These are phyloP conservation scores for Bufo bufo DNA, from an alignment of 2,113 vertebrate species.

Conservation along the genomic window DNA sequence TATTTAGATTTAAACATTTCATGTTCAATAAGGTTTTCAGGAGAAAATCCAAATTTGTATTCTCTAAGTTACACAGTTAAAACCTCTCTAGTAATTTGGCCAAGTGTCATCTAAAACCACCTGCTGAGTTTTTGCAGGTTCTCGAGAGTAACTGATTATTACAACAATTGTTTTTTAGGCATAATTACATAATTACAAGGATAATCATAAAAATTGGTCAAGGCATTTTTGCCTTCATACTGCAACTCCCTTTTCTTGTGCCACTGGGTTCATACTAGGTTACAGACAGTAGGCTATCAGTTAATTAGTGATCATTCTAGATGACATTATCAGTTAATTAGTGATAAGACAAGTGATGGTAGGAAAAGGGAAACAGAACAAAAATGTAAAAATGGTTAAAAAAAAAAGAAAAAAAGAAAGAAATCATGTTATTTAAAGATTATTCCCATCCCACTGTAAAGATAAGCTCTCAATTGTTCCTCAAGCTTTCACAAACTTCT, in stretches of 20 bases:
- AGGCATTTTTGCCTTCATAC: neutral
- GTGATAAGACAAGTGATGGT: neutral
- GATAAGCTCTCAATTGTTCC: too few relatives aligned
- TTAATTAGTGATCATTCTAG: neutral
- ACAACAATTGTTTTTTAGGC: neutral
- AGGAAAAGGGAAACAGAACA: neutral
- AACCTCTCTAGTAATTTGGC: neutral
- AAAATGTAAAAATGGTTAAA: neutral
- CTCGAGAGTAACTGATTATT: neutral
- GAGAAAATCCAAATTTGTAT: neutral
- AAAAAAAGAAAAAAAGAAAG: too few relatives aligned
- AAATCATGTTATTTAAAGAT: too few relatives aligned
- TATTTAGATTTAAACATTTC: neutral
- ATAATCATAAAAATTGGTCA: neutral
- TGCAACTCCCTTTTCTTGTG: neutral
- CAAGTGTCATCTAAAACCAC: neutral
- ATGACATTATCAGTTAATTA: constrained; percentile 1
- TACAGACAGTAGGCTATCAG: neutral
- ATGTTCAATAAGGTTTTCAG: neutral
- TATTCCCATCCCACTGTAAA: too few relatives aligned
- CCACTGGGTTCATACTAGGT: neutral
- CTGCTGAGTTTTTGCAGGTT: neutral
- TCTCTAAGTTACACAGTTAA: neutral
- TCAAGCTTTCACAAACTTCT: too few relatives aligned
- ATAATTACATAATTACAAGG: neutral